Evolutionary conservation across 2,797 vertebrate species (phyloP).

Genomic region (Novumbra hubbsi): DNA sequence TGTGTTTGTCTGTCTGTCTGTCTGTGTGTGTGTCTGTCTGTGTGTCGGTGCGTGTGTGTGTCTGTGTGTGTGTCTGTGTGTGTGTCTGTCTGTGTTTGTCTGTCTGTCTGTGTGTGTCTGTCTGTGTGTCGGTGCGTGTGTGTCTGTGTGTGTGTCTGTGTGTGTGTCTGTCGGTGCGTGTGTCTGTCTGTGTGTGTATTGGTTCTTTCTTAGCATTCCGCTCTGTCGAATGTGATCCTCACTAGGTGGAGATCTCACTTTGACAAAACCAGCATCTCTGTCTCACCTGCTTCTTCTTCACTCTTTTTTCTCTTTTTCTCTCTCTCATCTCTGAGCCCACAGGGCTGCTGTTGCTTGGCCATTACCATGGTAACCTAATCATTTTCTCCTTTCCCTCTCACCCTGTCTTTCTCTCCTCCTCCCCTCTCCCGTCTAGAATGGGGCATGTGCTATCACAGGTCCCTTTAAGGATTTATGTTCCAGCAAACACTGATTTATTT

Average conservation of each 20-base stretch:
- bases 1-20: background rate
- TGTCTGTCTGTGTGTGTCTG: background rate
- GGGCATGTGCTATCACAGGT: background rate
- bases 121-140: background rate
- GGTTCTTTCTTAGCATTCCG: background rate
- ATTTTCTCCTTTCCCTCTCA: constrained; percentile 7
- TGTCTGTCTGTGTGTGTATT: background rate
- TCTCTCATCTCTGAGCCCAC: background rate
- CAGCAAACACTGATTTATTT: constrained; percentile 2
- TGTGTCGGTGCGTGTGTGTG: too few relatives aligned
- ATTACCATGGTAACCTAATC: background rate
- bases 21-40: constrained; percentile 1
- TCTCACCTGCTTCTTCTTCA: background rate
- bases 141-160: background rate
- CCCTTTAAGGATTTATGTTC: background rate
- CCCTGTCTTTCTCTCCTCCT: constrained; percentile 8
- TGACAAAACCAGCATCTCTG: background rate
- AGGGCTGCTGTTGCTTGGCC: background rate
- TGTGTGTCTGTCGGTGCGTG: too few relatives aligned
- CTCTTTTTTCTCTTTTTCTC: background rate
- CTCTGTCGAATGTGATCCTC: background rate
- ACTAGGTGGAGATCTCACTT: background rate
- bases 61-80: too few relatives aligned
- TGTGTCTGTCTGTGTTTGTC: too few relatives aligned
- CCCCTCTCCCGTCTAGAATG: background rate